A percentile compares a stretch with the other conserved stretches of the same genome.
Conservation (phyloP, 2,797 vertebrate species). For the Aeoliscus strigatus region DNA sequence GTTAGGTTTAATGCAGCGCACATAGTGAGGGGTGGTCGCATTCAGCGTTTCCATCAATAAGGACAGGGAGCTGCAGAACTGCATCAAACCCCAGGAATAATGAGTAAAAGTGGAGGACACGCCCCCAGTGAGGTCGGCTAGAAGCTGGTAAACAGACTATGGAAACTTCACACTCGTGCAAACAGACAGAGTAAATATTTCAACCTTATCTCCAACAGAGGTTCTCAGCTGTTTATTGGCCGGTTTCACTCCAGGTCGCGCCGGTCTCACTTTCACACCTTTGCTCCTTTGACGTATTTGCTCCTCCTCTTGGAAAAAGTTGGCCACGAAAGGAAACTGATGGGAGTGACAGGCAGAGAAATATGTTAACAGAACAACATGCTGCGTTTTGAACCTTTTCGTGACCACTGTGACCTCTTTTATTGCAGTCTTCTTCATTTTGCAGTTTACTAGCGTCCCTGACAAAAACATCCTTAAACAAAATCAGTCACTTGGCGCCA, state of each 20-base stretch:
- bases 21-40: conserved; percentile 94
- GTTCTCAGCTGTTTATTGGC: conserved; percentile 87
- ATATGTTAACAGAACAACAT: not conserved
- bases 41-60: conserved; percentile 95
- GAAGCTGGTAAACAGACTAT: conserved; percentile 1
- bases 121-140: not conserved
- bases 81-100: conserved; percentile 23
- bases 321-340: conserved; percentile 86
- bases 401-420: no score
- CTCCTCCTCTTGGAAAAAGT: conserved; percentile 85
- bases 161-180: not conserved
- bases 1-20: conserved; percentile 97
- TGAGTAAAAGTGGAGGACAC: not conserved
- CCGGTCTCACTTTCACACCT: conserved; percentile 82
- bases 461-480: no score
- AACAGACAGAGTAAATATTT: conserved; percentile 36
- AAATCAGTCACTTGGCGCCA: no score
- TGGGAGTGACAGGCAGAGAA: conserved; percentile 19
- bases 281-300: conserved; percentile 56
- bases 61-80: conserved; percentile 92
- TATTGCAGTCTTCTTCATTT: no score
- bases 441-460: no score
- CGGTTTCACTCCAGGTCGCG: conserved; percentile 81
- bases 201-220: conserved; percentile 93
- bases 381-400: no score